A percentile compares a stretch with the other conserved stretches of the same genome.
Evolutionary conservation across 2,113 vertebrate species (phyloP).

Genomic region (Alectura lathami): DNA sequence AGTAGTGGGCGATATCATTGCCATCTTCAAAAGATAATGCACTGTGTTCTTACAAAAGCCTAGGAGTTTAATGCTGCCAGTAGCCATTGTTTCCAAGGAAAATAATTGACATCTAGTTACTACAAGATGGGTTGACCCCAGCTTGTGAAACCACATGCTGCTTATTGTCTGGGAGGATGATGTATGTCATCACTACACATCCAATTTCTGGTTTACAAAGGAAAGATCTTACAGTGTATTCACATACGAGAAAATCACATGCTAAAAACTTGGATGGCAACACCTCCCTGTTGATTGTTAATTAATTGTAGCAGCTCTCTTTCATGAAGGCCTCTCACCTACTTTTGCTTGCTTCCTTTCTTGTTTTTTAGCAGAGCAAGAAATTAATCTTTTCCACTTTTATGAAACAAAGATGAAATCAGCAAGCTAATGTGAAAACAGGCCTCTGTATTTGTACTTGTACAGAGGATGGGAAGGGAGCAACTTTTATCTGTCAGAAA

Average conservation of each 20-base stretch:
- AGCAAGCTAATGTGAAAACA: not conserved
- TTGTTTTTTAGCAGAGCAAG: not conserved
- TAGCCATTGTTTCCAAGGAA: constrained; percentile 25
- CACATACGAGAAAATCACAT: not conserved
- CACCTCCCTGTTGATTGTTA: not conserved
- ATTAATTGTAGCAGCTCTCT: constrained; percentile 15
- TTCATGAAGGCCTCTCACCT: constrained; percentile 10
- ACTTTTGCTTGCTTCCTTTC: not conserved
- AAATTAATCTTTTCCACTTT: not conserved
- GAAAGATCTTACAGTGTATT: not conserved
- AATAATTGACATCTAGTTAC: constrained; percentile 30
- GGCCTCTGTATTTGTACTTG: not conserved
- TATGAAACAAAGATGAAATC: not conserved
- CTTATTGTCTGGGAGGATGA: constrained; percentile 28
- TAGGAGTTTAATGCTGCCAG: not conserved
- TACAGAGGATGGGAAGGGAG: not conserved
- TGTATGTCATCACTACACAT: constrained; percentile 2
- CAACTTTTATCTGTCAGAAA: not conserved
- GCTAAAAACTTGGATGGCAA: not conserved
- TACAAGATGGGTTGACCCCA: constrained; percentile 15
- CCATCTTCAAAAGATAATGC: not conserved
- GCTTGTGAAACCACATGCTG: not conserved
- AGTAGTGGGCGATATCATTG: not conserved
- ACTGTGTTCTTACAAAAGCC: not conserved
- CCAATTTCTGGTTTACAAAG: constrained; percentile 34